A percentile compares a stretch with the other conserved stretches of the same genome.
These are phyloP conservation scores for Onychomys leucogaster DNA, from an alignment of 2,797 vertebrate species.

Conservation along the genomic window DNA sequence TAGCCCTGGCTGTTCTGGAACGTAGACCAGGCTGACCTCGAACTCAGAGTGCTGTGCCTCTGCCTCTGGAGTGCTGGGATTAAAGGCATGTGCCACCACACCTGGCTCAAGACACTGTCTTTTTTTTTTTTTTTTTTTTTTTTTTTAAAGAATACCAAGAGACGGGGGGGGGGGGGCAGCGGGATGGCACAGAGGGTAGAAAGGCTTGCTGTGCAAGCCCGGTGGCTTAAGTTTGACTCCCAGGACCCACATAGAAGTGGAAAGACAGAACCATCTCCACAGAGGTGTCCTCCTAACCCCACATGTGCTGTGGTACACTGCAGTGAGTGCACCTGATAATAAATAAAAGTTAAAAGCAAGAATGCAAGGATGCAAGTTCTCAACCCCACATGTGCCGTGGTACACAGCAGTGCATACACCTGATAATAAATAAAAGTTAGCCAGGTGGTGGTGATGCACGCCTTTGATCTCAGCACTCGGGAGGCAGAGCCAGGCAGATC, in stretches of 20 bases:
- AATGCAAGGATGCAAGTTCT: too few species aligned
- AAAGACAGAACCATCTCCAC: neutral
- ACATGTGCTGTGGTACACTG: neutral
- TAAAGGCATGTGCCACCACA: neutral
- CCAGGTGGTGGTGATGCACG: rapidly evolving
- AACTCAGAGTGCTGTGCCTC: neutral
- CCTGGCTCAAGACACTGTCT: neutral
- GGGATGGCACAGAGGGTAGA: neutral
- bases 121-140: neutral
- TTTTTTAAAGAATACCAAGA: neutral
- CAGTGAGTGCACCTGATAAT: neutral
- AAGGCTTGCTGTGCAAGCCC: neutral
- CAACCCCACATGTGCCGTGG: neutral
- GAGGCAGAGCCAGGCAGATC: too few species aligned
- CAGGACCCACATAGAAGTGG: neutral
- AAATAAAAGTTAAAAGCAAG: neutral
- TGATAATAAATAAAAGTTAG: neutral
- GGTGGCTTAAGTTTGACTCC: neutral
- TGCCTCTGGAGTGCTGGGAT: neutral
- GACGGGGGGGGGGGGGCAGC: neutral
- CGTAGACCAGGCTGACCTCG: neutral
- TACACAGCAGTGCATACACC: neutral
- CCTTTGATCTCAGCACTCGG: too few species aligned
- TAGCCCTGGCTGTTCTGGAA: neutral
- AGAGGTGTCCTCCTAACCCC: neutral